Base-by-base conservation (phyloP, 2,888 invertebrate genomes). In the Polylopha cassiicola region DNA sequence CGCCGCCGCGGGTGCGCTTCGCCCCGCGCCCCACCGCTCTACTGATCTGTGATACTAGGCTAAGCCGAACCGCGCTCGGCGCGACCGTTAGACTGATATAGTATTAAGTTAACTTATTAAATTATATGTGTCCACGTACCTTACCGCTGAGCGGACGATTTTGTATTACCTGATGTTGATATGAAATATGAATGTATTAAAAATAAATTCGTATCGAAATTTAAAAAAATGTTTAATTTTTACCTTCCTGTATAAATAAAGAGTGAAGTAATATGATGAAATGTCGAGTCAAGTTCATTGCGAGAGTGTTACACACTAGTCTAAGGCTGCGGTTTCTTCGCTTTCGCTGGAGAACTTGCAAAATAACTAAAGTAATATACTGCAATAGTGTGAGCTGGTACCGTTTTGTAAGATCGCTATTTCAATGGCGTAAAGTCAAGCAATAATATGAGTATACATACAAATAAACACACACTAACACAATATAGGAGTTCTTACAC, bases 1-100 rank as follows among this genome's bases (percentile, higher is more conserved):
- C 56, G 58, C 28, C 53, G 39, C 48, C 64, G 62, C 76, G 77
- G 69, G 80, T 77, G 46, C 80, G 61, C 53, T 73, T 73, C 60
- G 61, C 73, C 65, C 67, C 76, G 68, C 81, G 80, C 48, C 81
- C 84, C 84, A 84, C 84, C 84, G 84, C 81, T 75, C 80, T 84
- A 76, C 82, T 78, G 62, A 78, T 82, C 85, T 85, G 85, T 85
- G 85, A 85, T 85, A 85, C 78, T 85, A 85, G 84, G 63, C 50
- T 84, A 81, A 78, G 75, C 70, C 72, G 73, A 53, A 63, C 65
- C 68, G 80, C 84, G 73, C 75, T 77, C 74, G 79, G 81, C 79
- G 80, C 84, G 70, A 75, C 78, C 63, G 80, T 81, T 73, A 82
- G 84, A 85, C 84, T 85, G 84, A 85, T 85, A 68, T 84, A 84